Conservation (phyloP, 2,888 invertebrate species). For the Sympetrum striolatum region DNA sequence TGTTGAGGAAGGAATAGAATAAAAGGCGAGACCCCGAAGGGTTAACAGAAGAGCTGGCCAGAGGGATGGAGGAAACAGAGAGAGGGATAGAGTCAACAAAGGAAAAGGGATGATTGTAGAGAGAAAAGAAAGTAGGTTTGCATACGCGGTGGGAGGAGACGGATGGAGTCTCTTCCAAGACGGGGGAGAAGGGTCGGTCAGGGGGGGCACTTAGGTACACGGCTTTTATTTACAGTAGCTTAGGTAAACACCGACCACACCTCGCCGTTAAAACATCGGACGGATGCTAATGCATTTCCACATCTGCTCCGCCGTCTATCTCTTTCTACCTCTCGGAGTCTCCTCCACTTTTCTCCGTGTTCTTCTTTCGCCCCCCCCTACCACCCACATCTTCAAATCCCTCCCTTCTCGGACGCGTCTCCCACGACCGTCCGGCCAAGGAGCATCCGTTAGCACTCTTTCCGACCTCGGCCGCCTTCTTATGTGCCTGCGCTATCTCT, state of each 20-base stretch:
- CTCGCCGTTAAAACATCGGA: slow-evolving; percentile 55
- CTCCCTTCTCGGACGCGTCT: not conserved
- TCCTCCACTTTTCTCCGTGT: not conserved
- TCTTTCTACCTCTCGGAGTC: not conserved
- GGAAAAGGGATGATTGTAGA: slow-evolving; percentile 50
- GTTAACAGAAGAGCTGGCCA: not conserved
- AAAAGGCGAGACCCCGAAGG: slow-evolving; percentile 27
- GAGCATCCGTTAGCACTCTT: not conserved
- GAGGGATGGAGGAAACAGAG: slow-evolving; percentile 48
- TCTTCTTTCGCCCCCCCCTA: slow-evolving; percentile 50
- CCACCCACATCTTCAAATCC: not conserved
- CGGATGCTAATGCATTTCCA: slow-evolving; percentile 50
- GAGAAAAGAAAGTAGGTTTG: slow-evolving; percentile 45
- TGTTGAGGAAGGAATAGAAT: not conserved
- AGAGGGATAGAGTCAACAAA: slow-evolving; percentile 55
- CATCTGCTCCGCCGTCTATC: slow-evolving; percentile 51
- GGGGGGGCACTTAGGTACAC: slow-evolving; percentile 49
- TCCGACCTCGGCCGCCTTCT: not conserved
- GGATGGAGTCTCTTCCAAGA: slow-evolving; percentile 57
- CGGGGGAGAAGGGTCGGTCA: slow-evolving; percentile 51
- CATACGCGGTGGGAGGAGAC: slow-evolving; percentile 56
- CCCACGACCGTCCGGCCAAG: not conserved
- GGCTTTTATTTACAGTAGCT: slow-evolving; percentile 41
- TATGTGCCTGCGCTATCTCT: not conserved
- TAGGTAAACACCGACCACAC: slow-evolving; percentile 56